Conservation (phyloP, 2,797 vertebrate genomes). For the Enteromius paludinosus region DNA sequence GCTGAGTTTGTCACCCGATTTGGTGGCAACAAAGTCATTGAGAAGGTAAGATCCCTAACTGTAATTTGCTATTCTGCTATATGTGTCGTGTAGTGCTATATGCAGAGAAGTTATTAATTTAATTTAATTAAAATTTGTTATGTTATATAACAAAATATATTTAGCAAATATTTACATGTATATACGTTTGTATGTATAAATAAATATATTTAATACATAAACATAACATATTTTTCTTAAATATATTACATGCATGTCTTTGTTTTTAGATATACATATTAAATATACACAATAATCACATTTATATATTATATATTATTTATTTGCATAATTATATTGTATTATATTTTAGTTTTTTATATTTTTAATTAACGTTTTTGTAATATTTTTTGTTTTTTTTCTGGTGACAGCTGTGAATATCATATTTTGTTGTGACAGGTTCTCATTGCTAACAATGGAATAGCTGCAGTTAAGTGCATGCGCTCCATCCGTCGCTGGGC, state of each 20-base stretch:
- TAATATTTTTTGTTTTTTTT: not conserved
- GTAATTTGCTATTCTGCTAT: not conserved
- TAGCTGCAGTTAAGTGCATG: conserved; percentile 97
- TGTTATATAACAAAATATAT: too few relatives aligned
- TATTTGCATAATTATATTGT: too few relatives aligned
- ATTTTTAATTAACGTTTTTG: not conserved
- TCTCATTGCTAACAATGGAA: conserved; percentile 96
- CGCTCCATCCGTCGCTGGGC: conserved; percentile 97
- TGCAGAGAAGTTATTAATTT: not conserved
- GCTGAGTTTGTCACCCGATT: conserved; percentile 98
- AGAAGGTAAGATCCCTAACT: conserved; percentile 82
- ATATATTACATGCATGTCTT: too few relatives aligned
- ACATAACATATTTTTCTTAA: too few relatives aligned
- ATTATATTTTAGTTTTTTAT: not conserved
- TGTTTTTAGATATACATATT: too few relatives aligned
- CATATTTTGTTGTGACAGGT: conserved; percentile 77
- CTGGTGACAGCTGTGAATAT: not conserved
- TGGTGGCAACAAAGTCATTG: conserved; percentile 97
- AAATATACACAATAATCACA: too few relatives aligned
- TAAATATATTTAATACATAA: too few relatives aligned
- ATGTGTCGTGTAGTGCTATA: not conserved
- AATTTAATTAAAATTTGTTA: too few relatives aligned
- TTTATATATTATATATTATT: too few relatives aligned
- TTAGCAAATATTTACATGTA: too few relatives aligned
- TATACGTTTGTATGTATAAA: too few relatives aligned